Evolutionary conservation across 2,113 vertebrate genomes (phyloP).

Genomic region (Toxotes chatareus): DNA sequence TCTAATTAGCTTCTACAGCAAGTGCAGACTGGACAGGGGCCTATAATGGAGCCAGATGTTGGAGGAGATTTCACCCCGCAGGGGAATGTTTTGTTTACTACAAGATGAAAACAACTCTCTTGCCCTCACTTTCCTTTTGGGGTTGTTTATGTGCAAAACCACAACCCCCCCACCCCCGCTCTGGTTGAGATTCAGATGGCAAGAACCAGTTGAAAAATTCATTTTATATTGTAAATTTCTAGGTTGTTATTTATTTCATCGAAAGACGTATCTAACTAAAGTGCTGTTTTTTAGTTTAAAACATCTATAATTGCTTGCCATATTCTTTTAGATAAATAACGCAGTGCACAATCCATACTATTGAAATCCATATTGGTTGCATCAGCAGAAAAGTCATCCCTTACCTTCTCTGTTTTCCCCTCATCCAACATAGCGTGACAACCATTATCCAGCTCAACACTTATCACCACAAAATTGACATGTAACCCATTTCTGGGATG

Average conservation of each 20-base stretch:
- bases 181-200: conserved; percentile 36
- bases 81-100: conserved; percentile 82
- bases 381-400: conserved; percentile 66
- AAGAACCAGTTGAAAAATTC: conserved; percentile 34
- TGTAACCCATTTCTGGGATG: conserved; percentile 76
- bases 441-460: conserved; percentile 67
- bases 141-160: conserved; percentile 62
- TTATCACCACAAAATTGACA: conserved; percentile 73
- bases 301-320: conserved; percentile 9
- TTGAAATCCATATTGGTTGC: conserved; percentile 55
- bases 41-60: conserved; percentile 83
- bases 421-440: conserved; percentile 66
- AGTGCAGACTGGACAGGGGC: conserved; percentile 77
- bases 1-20: conserved; percentile 83
- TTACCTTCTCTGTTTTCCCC: conserved; percentile 53
- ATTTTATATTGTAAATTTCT: conserved; percentile 23
- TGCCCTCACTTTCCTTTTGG: conserved; percentile 60
- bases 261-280: conserved; percentile 22
- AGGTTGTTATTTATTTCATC: conserved; percentile 24
- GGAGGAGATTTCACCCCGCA: conserved; percentile 73
- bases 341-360: conserved; percentile 22
- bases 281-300: conserved; percentile 4
- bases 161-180: conserved; percentile 36
- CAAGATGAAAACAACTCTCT: conserved; percentile 79
- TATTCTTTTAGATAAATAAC: conserved; percentile 10